A percentile compares a stretch with the other conserved stretches of the same genome.
phyloP scores from a whole-genome alignment of 2,797 vertebrate genomes.

The Diglossa cyanea region DNA sequence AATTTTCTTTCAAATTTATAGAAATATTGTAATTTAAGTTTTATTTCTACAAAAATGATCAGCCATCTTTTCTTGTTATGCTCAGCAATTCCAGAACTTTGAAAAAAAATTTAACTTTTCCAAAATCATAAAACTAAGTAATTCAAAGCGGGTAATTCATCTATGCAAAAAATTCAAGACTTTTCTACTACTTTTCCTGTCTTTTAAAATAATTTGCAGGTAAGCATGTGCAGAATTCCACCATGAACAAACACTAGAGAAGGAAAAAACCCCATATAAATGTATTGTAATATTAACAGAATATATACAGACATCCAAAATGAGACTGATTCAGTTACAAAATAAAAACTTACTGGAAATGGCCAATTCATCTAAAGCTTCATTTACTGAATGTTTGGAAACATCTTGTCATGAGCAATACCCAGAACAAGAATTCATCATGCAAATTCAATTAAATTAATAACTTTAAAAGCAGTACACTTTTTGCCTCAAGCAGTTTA shows the following conservation, averaged over 20 bases:
- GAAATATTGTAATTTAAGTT: neutral
- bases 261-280: accelerated
- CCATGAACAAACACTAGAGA: neutral
- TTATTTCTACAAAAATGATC: neutral
- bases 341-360: neutral
- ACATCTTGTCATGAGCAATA: neutral
- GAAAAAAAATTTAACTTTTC: neutral
- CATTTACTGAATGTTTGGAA: neutral
- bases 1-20: neutral
- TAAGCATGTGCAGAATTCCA: neutral
- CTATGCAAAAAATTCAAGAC: neutral
- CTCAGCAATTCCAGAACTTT: neutral
- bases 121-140: neutral
- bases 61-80: neutral
- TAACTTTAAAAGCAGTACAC: neutral
- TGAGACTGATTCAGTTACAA: neutral
- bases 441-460: neutral
- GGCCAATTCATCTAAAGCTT: neutral
- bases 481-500: neutral
- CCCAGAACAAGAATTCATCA: neutral
- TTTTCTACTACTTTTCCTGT: neutral
- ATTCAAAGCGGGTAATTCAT: neutral
- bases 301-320: neutral
- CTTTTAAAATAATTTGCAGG: neutral
- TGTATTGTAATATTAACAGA: neutral